Percentiles rank a stretch among this genome's conserved stretches.
Conservation (phyloP, 1,140 invertebrate species). For the Trachymyrmex septentrionalis region DNA sequence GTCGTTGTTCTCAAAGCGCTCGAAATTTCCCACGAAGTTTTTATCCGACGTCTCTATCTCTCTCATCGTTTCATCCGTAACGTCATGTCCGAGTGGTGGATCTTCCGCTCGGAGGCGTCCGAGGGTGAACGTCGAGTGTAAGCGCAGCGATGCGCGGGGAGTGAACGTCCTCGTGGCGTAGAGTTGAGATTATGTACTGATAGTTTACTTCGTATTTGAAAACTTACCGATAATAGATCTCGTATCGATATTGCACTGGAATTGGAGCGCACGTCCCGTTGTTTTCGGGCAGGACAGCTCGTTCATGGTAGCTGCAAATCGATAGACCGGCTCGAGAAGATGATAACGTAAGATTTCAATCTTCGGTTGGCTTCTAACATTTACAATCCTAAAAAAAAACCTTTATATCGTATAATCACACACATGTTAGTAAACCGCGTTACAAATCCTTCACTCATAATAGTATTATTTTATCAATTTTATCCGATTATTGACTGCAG, state of each 20-base stretch:
- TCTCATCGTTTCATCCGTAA: slow-evolving; percentile 26
- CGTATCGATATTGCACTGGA: slow-evolving; percentile 60
- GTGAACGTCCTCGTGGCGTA: slow-evolving; percentile 9
- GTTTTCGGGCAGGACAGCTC: slow-evolving; percentile 1
- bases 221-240: slow-evolving; percentile 50
- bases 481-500: background rate
- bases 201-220: slow-evolving; percentile 52
- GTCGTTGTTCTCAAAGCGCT: background rate
- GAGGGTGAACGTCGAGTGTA: slow-evolving; percentile 23
- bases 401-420: background rate
- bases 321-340: slow-evolving; percentile 35
- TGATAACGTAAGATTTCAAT: background rate
- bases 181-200: slow-evolving; percentile 19
- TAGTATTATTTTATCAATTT: slow-evolving; percentile 11
- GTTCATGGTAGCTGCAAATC: background rate
- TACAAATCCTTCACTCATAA: background rate
- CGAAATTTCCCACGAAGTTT: slow-evolving; percentile 17
- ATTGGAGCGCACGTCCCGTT: slow-evolving; percentile 40
- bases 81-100: background rate
- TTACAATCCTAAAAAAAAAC: background rate
- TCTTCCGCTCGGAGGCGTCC: background rate
- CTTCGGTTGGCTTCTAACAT: background rate
- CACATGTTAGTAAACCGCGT: background rate
- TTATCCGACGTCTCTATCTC: slow-evolving; percentile 15
- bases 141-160: background rate